phyloP scores from a whole-genome alignment of 1,140 invertebrate species.

The Lamellibrachia luymesi region DNA sequence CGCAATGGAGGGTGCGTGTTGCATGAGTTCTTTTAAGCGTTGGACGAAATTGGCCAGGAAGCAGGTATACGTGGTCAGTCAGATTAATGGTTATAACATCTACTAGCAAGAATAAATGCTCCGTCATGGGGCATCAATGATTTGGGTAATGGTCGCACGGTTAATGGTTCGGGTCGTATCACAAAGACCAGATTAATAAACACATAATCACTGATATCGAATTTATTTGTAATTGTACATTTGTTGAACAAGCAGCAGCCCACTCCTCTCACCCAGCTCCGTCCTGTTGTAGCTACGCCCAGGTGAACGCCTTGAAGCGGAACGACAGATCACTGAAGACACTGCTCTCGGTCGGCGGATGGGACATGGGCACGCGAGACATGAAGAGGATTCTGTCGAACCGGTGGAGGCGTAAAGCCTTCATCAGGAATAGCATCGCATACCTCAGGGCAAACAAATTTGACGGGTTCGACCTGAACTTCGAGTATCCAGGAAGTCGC shows the following conservation, averaged over 20 bases:
- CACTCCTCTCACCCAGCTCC: background rate
- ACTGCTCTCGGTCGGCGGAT: conserved; percentile 75
- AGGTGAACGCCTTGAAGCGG: conserved; percentile 68
- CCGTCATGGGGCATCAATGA: too few relatives aligned
- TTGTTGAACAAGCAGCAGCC: background rate
- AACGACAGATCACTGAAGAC: conserved; percentile 73
- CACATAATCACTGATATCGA: too few relatives aligned
- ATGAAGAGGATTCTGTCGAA: conserved; percentile 22
- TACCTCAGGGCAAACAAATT: conserved; percentile 36
- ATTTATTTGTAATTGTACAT: background rate
- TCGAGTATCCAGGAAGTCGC: conserved; percentile 40
- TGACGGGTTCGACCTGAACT: conserved; percentile 41
- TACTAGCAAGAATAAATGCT: too few relatives aligned
- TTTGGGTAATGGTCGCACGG: too few relatives aligned
- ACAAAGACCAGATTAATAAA: too few relatives aligned
- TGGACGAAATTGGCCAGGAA: background rate
- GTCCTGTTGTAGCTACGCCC: conserved; percentile 59
- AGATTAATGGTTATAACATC: too few relatives aligned
- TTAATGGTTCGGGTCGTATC: too few relatives aligned
- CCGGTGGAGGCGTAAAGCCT: background rate
- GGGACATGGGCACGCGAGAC: conserved; percentile 54
- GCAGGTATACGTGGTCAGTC: too few relatives aligned
- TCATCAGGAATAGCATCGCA: conserved; percentile 25
- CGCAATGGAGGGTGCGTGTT: conserved; percentile 19
- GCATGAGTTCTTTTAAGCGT: background rate